Conservation (phyloP, 1,140 invertebrate species). For the Trachymyrmex septentrionalis region DNA sequence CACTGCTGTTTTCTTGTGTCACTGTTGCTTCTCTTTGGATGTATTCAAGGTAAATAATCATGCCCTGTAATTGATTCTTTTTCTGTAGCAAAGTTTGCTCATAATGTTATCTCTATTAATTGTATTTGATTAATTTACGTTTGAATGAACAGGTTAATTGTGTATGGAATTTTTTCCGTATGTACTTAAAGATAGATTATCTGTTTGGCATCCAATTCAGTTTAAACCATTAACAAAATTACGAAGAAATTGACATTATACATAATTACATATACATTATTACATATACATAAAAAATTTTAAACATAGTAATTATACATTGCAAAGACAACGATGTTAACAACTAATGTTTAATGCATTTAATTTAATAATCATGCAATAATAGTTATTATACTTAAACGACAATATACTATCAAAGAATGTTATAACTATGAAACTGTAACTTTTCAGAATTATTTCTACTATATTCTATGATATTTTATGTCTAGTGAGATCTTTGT, state of each 20-base stretch:
- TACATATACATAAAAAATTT: neutral
- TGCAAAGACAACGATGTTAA: neutral
- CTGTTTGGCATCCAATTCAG: neutral
- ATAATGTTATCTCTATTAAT: conserved; percentile 1
- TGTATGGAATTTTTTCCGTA: neutral
- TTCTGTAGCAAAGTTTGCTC: neutral
- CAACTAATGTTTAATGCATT: neutral
- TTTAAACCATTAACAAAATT: neutral
- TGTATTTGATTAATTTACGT: neutral
- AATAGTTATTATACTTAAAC: neutral
- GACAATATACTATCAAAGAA: neutral
- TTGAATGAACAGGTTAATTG: neutral
- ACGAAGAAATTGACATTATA: neutral
- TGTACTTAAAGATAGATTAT: neutral
- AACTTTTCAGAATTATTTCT: neutral
- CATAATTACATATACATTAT: neutral
- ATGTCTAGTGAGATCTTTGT: neutral
- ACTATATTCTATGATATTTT: neutral
- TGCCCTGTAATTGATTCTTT: neutral
- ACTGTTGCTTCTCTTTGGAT: conserved; percentile 13
- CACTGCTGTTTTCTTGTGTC: conserved; percentile 7
- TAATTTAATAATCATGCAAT: neutral
- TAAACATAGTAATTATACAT: neutral
- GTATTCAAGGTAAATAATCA: conserved; percentile 27
- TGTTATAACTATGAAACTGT: neutral